These are phyloP conservation scores for Caenorhabditis brenneri DNA, from an alignment of 1,140 invertebrate species.

Conservation along the genomic window DNA sequence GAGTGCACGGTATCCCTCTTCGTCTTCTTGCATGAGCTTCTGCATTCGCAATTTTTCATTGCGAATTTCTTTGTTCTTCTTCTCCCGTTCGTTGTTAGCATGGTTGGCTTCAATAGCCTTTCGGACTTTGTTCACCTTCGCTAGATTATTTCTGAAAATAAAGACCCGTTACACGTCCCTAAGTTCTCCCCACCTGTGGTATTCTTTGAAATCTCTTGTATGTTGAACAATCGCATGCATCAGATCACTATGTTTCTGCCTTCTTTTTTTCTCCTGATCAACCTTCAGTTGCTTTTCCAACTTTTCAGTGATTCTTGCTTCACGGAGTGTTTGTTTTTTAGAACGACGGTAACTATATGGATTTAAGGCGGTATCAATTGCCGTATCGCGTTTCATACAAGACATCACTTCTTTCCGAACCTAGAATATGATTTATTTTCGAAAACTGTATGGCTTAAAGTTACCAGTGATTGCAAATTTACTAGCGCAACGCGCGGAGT, in stretches of 20 bases:
- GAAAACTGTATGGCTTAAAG: too few species aligned
- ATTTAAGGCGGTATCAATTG: conserved; percentile 92
- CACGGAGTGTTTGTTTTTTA: conserved; percentile 90
- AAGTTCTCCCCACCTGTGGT: conserved; percentile 55
- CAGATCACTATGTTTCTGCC: conserved; percentile 81
- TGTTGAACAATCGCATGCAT: conserved; percentile 82
- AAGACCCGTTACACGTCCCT: too few species aligned
- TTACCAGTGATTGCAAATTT: conserved; percentile 96
- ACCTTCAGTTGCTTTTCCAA: conserved; percentile 97
- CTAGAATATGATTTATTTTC: too few species aligned
- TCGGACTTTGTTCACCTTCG: conserved; percentile 90
- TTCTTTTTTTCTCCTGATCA: conserved; percentile 90
- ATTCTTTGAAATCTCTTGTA: conserved; percentile 89
- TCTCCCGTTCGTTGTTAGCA: conserved; percentile 94
- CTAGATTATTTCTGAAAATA: conserved; percentile 77
- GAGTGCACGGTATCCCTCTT: conserved; percentile 82
- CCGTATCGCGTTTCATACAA: conserved; percentile 89
- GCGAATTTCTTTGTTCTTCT: conserved; percentile 97
- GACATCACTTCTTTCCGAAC: conserved; percentile 78
- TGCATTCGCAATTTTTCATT: conserved; percentile 98
- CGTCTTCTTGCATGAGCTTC: conserved; percentile 86
- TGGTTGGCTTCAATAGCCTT: conserved; percentile 94
- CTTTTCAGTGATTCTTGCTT: conserved; percentile 95
- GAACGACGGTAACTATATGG: conserved; percentile 94
- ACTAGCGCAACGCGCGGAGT: conserved; percentile 88